Percentiles rank a stretch among this genome's conserved stretches.
These are phyloP conservation scores for Troides oblongomaculatus DNA, from an alignment of 2,888 invertebrate species.

Conservation along the genomic window DNA sequence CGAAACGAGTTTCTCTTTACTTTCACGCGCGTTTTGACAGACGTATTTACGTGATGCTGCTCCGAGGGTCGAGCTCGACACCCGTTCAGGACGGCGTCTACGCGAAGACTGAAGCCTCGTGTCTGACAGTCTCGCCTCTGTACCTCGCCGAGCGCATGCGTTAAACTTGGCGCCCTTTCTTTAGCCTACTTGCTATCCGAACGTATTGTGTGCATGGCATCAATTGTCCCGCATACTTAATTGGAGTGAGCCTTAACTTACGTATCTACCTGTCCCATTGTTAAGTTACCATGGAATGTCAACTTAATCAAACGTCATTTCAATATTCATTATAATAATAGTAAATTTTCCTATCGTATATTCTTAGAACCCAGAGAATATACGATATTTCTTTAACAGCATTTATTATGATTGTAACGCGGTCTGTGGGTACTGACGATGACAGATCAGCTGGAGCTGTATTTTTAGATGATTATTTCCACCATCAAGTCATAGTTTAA, in stretches of 20 bases:
- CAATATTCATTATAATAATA: neutral
- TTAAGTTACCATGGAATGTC: constrained; percentile 8
- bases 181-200: constrained; percentile 57
- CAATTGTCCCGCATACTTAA: constrained; percentile 74
- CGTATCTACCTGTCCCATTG: constrained; percentile 23
- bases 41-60: constrained; percentile 32
- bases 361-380: too few species aligned
- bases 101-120: constrained; percentile 61
- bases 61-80: constrained; percentile 38
- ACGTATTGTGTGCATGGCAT: constrained; percentile 67
- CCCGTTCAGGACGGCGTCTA: constrained; percentile 44
- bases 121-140: constrained; percentile 51
- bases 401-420: too few species aligned
- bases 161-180: constrained; percentile 73
- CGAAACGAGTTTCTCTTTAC: neutral
- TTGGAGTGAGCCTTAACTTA: constrained; percentile 47
- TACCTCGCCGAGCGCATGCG: constrained; percentile 58
- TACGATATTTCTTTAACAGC: too few species aligned
- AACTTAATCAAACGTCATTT: neutral
- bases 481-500: too few species aligned
- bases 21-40: constrained; percentile 49
- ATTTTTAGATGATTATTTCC: too few species aligned
- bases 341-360: neutral
- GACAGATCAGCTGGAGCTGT: too few species aligned
- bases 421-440: too few species aligned